Conservation (phyloP, 2,113 vertebrate species). For the Dunckerocampus dactyliophorus region DNA sequence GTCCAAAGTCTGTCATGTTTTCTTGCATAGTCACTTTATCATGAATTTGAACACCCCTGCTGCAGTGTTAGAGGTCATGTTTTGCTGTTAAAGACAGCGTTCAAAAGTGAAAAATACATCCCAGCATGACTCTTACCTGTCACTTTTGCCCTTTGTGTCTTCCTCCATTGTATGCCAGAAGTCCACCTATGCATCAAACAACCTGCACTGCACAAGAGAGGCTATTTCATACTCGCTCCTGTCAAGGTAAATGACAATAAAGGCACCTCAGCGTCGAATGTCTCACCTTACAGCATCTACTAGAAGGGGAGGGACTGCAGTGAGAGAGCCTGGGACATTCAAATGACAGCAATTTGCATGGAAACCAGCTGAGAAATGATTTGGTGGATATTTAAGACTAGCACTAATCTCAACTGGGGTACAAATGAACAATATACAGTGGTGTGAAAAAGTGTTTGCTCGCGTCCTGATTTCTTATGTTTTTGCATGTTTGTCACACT, state of each 20-base stretch:
- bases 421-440: no score
- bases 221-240: slow-evolving; percentile 30
- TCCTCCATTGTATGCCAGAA: slow-evolving; percentile 30
- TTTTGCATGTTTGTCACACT: no score
- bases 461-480: no score
- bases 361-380: slow-evolving; percentile 10
- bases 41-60: no score
- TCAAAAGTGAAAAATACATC: not conserved
- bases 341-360: slow-evolving; percentile 42
- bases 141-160: slow-evolving; percentile 18
- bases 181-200: not conserved
- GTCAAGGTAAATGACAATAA: slow-evolving; percentile 46
- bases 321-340: slow-evolving; percentile 1
- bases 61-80: no score
- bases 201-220: not conserved
- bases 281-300: slow-evolving; percentile 43
- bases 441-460: no score
- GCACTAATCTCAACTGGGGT: no score
- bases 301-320: slow-evolving; percentile 40
- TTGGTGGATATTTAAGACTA: not conserved
- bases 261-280: slow-evolving; percentile 26
- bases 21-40: no score
- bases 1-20: no score
- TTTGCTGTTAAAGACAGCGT: not conserved
- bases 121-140: slow-evolving; percentile 41